These are phyloP conservation scores for Cancer borealis DNA, from an alignment of 2,888 invertebrate species.

Conservation along the genomic window DNA sequence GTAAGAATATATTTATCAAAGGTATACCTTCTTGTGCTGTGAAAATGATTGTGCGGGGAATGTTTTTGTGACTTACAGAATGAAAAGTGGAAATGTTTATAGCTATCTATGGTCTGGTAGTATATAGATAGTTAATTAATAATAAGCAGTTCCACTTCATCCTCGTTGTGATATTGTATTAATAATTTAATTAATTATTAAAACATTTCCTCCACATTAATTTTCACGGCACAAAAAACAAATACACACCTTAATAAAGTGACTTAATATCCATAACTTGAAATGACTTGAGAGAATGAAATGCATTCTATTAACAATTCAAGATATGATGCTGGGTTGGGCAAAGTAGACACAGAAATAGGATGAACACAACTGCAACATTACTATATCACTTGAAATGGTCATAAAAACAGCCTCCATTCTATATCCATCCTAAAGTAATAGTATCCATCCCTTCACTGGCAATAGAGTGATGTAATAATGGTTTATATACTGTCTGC, in stretches of 20 bases:
- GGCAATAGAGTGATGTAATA: neutral
- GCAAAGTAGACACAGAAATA: neutral
- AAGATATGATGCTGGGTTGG: conserved; percentile 14
- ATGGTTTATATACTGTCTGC: neutral
- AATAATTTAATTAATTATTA: too few relatives aligned
- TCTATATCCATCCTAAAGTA: neutral
- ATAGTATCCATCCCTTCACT: neutral
- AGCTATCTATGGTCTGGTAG: too few relatives aligned
- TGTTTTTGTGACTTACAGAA: too few relatives aligned
- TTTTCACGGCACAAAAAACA: neutral
- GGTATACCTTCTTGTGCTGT: too few relatives aligned
- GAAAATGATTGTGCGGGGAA: too few relatives aligned
- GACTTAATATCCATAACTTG: neutral
- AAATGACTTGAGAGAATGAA: neutral
- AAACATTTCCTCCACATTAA: neutral
- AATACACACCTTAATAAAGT: neutral
- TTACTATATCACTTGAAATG: neutral
- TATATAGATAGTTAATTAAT: too few relatives aligned
- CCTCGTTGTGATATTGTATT: too few relatives aligned
- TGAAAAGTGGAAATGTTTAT: too few relatives aligned
- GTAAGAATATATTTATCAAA: too few relatives aligned
- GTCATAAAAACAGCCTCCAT: neutral
- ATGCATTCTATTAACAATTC: neutral
- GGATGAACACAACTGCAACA: neutral
- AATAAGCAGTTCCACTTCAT: too few relatives aligned